Base-by-base conservation (phyloP, 2,113 vertebrate genomes). In the Podocnemis expansa region DNA sequence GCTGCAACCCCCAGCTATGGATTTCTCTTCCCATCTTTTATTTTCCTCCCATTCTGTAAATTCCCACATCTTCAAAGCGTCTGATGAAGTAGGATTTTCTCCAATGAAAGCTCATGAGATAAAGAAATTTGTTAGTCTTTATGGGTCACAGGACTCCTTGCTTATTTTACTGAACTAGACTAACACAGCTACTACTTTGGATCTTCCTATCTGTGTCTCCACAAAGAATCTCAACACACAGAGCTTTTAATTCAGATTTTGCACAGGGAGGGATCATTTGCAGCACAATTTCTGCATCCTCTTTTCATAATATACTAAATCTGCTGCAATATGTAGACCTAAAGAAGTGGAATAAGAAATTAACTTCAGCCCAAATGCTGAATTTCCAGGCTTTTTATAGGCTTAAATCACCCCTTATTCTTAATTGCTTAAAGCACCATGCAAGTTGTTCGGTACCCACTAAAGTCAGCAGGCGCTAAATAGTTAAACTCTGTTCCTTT, bases 201-300 rank as follows among this genome's bases (percentile, higher is more conserved):
- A n/a, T n/a, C n/a, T n/a, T n/a, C n/a, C n/a, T n/a, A 1, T 6
- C 47, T 29, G 5, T 3, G 31, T 82, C 54, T 34, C 4, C 55
- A 81, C 17, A 79, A 54, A 45, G 27, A 89, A 16, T 63, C 1
- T 76, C 22, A 38, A 80, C 21, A 86, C 13, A 16, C 80, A 34
- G n/a, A 29, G 22, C 17, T 17, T 78, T 78, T 17, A 47, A 38
- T 2, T 82, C 11, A 45, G 29, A 55, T 27, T 2, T 4, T 31
- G 80, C n/a, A 58, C 24, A 38, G 19, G 0, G 38, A 0, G 5
- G 6, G 1, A 11, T 73, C 14, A 45, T 92, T 91, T 3, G 3
- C 4, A 1, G 89, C 16, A 70, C 4, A 89, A 84, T 17, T 79
- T 85, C 78, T 52, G 2, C 25, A 60, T 80, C 27, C 0, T 88